phyloP scores from a whole-genome alignment of 2,888 invertebrate species.

The Apocheima hispidaria region DNA sequence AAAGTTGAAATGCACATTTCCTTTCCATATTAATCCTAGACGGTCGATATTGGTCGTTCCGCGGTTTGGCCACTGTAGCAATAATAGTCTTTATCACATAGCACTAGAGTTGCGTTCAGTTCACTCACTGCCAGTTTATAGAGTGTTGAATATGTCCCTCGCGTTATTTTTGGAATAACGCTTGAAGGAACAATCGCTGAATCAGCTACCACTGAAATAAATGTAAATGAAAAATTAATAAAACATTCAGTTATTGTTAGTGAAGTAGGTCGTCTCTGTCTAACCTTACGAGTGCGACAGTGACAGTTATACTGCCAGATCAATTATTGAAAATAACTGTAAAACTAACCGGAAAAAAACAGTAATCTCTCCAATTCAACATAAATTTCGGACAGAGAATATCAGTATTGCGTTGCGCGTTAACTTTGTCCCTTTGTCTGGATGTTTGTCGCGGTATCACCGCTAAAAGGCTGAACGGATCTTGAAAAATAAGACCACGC shows the following conservation, averaged over 20 bases:
- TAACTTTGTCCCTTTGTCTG: too few relatives aligned
- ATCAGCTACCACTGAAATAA: constrained; percentile 83
- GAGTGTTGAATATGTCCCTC: constrained; percentile 80
- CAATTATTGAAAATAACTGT: too few relatives aligned
- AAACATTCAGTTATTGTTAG: neutral
- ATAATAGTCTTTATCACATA: constrained; percentile 29
- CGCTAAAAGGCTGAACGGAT: too few relatives aligned
- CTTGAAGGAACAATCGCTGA: constrained; percentile 82
- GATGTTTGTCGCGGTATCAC: too few relatives aligned
- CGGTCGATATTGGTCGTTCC: constrained; percentile 54
- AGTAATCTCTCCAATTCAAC: too few relatives aligned
- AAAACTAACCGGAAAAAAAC: too few relatives aligned
- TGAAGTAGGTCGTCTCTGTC: too few relatives aligned
- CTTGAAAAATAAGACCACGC: too few relatives aligned
- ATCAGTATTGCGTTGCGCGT: too few relatives aligned
- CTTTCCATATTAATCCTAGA: constrained; percentile 30
- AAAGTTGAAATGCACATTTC: constrained; percentile 18
- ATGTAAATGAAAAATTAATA: neutral
- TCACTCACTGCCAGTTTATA: constrained; percentile 58
- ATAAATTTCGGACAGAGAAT: too few relatives aligned
- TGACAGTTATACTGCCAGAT: too few relatives aligned
- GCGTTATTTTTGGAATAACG: constrained; percentile 84
- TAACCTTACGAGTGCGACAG: too few relatives aligned
- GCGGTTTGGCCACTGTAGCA: constrained; percentile 42
- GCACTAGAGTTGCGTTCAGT: constrained; percentile 37